Percentiles rank a stretch among this genome's conserved stretches.
phyloP scores from a whole-genome alignment of 2,888 invertebrate genomes.

The Epirrhoe tristata region DNA sequence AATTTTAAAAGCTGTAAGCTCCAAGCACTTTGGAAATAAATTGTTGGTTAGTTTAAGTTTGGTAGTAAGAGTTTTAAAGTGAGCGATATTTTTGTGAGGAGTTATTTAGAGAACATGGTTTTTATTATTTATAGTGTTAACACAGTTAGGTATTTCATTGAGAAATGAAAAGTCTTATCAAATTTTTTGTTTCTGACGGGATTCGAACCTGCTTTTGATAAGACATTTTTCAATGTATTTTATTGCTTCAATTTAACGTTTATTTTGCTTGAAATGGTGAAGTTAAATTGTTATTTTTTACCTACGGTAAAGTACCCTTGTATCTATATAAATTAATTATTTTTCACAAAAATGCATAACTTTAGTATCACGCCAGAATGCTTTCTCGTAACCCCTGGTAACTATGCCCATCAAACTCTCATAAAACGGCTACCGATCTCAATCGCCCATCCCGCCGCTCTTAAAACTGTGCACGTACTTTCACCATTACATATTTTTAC shows the following conservation, averaged over 20 bases:
- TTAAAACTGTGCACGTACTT: constrained; percentile 41
- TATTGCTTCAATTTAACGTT: constrained; percentile 6
- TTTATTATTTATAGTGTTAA: too few species aligned
- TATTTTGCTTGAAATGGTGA: background rate
- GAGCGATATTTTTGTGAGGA: constrained; percentile 21
- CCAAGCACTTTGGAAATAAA: constrained; percentile 34
- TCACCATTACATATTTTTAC: constrained; percentile 47
- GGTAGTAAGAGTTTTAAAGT: constrained; percentile 25
- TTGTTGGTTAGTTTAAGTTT: constrained; percentile 34
- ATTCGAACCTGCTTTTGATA: too few species aligned
- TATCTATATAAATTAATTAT: too few species aligned
- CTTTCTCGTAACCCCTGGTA: background rate
- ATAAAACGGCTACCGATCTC: constrained; percentile 21
- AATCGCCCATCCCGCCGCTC: constrained; percentile 22
- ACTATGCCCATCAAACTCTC: constrained; percentile 14
- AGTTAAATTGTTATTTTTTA: background rate
- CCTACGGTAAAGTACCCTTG: too few species aligned
- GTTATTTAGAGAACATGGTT: background rate
- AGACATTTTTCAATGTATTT: too few species aligned
- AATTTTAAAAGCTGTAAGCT: constrained; percentile 38
- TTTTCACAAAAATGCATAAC: constrained; percentile 1
- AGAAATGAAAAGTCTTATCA: too few species aligned
- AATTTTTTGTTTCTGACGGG: too few species aligned
- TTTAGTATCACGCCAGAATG: background rate
- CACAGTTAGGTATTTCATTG: too few species aligned